Base-by-base conservation (phyloP, 2,888 invertebrate species). In the Lypha dubia region DNA sequence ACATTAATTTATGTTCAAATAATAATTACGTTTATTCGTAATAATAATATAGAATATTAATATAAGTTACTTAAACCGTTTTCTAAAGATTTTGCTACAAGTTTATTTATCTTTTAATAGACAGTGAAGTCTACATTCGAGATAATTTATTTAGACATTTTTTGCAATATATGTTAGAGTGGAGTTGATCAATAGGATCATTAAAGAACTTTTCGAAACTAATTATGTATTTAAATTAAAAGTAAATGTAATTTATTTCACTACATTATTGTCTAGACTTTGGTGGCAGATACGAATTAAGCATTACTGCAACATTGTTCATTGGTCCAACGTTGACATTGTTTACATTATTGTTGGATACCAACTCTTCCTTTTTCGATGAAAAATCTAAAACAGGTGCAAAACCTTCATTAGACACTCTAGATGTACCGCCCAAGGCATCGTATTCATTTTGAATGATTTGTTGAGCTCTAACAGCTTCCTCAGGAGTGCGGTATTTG, bases 401-500 rank as follows among this genome's bases (percentile, higher is more conserved):
- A 60, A 89, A 87, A 85, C 88, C 88, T 60, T 89, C 90, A 74
- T 90, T 86, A 20, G 83, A 86, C 41, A 88, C 53, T 28, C 86
- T 86, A 8, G 88, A 88, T 13, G 86, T 28, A 15, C 90, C 90
- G 46, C 88, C 89, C 76, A 90, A 76, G 24, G 86, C 77, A 82
- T 90, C 89, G 82, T 90, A 90, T 82, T 90, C 90, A 0, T 71
- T 67, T 85, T 91, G 90, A 58, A 91, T 91, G 15, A 88, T 86
- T 4, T 87, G 87, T 74, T 90, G 90, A 5, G 91, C 91, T 20
- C 88, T 88, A 74, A 86, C 86, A 71, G 90, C 91, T 87, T 91
- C 91, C 83, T 90, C 89, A 0, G 88, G 87, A 0, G 90, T 91
- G 62, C 90, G 90, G 86, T 91, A 91, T 86, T 91, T 91, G 81